Base-by-base conservation (phyloP, 2,888 invertebrate genomes). In the Sarcophaga subvicina region DNA sequence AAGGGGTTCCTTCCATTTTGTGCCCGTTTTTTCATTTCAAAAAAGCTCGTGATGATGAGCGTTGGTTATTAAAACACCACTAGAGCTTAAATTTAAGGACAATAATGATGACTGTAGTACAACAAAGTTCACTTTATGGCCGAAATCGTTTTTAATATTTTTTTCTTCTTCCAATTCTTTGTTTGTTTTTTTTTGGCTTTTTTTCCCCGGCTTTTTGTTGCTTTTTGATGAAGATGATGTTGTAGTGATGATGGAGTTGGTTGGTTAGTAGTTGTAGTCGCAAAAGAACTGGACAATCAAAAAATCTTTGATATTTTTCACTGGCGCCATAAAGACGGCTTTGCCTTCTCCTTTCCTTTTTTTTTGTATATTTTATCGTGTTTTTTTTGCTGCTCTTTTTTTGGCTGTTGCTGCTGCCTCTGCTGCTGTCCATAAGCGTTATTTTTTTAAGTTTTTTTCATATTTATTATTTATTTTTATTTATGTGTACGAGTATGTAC, bases 291-390 rank as follows among this genome's bases (percentile, higher is more conserved):
- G 88, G 88, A 88, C 88, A 89, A 89, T 89, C 88, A 87, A 86
- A 84, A 85, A 87, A 91, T 91, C 91, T 91, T 91, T 91, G 90
- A 91, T 91, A 91, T 91, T 80, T 54, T 88, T 86, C 82, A 91
- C 91, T 92, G 92, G 92, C 92, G 92, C 92, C 92, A 92, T 90
- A 91, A 91, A 91, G 92, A 91, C 92, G 92, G 47, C 77, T 86
- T 80, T 69, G 70, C 70, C 70, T 80, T 80, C 75, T 62, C 20
- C 6, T n/a, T 22, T 20, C 1, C 5, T 62, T 62, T 63, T 49
- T 66, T 72, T 80, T 78, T 60, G 14, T 66, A 14, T 5, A 37
- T 37, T 37, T 37, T 37, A 37, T 37, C 37, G 37, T 37, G 37
- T 37, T 37, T 37, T 27, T 14, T 14, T 17, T 54, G 54, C 54